Percentiles rank a stretch among this genome's conserved stretches.
phyloP scores from a whole-genome alignment of 2,797 vertebrate species.

The Sebastes itinus region DNA sequence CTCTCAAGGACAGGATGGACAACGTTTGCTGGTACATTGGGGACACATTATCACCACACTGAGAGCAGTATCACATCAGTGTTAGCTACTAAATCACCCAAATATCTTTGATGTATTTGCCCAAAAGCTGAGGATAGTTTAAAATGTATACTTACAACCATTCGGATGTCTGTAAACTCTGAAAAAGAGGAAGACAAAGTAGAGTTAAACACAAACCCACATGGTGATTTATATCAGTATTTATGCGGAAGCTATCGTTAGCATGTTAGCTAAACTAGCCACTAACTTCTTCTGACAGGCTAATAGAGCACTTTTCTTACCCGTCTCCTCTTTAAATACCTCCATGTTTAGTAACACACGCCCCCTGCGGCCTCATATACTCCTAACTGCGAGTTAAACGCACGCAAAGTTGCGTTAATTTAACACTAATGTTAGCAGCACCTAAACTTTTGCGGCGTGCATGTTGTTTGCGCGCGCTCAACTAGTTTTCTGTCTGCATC shows the following conservation, averaged over 20 bases:
- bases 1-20: background rate
- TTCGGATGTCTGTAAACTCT: conserved; percentile 37
- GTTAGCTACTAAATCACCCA: too few species aligned
- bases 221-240: background rate
- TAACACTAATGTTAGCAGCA: background rate
- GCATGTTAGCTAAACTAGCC: conserved; percentile 1
- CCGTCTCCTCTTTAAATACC: conserved; percentile 42
- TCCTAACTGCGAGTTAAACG: background rate
- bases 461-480: background rate
- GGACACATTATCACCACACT: too few species aligned
- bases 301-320: conserved; percentile 32
- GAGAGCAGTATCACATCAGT: too few species aligned
- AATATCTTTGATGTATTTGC: too few species aligned
- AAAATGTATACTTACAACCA: conserved; percentile 50
- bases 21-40: background rate
- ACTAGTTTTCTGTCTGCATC: background rate
- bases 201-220: background rate
- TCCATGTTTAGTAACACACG: conserved; percentile 39
- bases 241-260: background rate
- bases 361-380: background rate
- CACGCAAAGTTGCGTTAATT: background rate
- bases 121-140: background rate
- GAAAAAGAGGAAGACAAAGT: background rate
- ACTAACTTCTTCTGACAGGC: background rate
- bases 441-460: background rate